Base-by-base conservation (phyloP, 2,797 vertebrate genomes). In the Eutrigla gurnardus region DNA sequence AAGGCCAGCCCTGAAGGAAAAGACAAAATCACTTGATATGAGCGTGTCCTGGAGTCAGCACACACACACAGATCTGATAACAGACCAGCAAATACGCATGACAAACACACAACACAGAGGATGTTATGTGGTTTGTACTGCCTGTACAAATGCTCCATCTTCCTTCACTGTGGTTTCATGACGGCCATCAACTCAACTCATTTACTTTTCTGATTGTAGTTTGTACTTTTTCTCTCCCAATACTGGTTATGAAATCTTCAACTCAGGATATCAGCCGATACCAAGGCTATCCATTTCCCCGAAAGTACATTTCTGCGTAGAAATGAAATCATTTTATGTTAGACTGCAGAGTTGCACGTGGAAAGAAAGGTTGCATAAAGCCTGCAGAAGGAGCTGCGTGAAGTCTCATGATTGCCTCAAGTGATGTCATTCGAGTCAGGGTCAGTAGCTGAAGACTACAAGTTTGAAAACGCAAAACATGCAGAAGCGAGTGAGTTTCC, bases 1-100 rank as follows among this genome's bases (percentile, higher is more conserved):
- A 78, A 1, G 55, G 63, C 58, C 37, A 77, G 61, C 81, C 83
- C 93, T 94, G 73, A 17, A 78, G 45, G 36, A 32, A 32, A 32
- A 70, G 3, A 61, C 3, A 46, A 45, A 45, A 73, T 14, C 4
- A 15, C 17, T 13, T 40, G 25, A 59, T 65, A 32, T 3, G 4
- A 60, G 12, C 43, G 10, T 11, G 3, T 65, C 1, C 37, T 13
- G 10, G 11, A 54, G 32, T 13, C 50, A 17, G 1, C 32, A 18
- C 10, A 18, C 17, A 59, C 10, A 17, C 18, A 35, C 57, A 57
- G 1, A 62, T 4, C 18, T 32, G 64, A 45, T 32, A 45, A 33
- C 17, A 49, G 12, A 36, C 5, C 11, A 6, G 15, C 37, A 47
- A 14, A 49, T 12, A 47, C 0, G 13, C 14, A n/a, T 9, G 39